Base-by-base conservation (phyloP, 2,888 invertebrate genomes). In the Troides oblongomaculatus region DNA sequence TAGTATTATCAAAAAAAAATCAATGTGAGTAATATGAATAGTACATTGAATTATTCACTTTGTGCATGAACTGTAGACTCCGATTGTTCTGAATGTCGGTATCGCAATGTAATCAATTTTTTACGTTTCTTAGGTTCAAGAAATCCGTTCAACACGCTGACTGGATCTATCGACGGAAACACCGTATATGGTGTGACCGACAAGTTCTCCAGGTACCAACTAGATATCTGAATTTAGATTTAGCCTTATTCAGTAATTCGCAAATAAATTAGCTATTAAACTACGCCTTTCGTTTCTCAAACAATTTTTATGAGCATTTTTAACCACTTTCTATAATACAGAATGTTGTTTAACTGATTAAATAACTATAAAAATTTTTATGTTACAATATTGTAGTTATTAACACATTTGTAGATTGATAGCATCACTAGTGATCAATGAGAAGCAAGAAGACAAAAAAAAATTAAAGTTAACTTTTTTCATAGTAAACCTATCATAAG, bases 141-240 rank as follows among this genome's bases (percentile, higher is more conserved):
- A 78, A 93, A 94, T 68, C 97, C 96, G 69, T 97, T 96, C 89
- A 98, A 98, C 85, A 96, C 97, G 1, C 89, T 98, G 50, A 97
- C 98, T 4, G 96, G 97, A 43, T 95, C 96, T 30, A 93, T 98
- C 56, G 98, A 98, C 86, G 98, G 95, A 64, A 97, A 97, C 82
- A 98, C 97, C 2, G 96, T 98, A 1, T 98, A 98, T 80, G 98
- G 98, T 61, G 96, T 97, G 8, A 96, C 95, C 66, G 97, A 97
- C 80, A 93, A 95, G 76, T 97, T 96, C 82, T 93, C 97, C 56
- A 96, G 95, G 96, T 96, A 70, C 25, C 17, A 36, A 65, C 58
- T 57, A 46, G 36, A 62, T 62, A 57, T 30, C 50, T 63, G 50
- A 59, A 68, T 62, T 57, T 57, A 43, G 56, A 86, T 79, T 71